A percentile compares a stretch with the other conserved stretches of the same genome.
phyloP scores from a whole-genome alignment of 2,113 vertebrate genomes.

The Eclectus roratus region DNA sequence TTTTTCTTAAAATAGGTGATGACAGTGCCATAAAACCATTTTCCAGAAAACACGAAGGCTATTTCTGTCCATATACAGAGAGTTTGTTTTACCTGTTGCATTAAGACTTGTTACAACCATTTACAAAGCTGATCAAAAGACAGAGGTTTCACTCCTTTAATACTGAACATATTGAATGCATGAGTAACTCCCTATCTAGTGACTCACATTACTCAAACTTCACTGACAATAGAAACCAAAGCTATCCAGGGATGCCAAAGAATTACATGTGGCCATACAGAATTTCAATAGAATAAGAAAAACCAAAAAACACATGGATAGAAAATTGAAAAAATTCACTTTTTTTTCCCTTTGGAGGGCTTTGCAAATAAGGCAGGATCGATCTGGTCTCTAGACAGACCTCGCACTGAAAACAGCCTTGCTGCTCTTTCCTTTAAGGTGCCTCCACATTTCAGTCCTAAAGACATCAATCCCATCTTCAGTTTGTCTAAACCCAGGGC shows the following conservation, averaged over 20 bases:
- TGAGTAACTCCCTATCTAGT: not conserved
- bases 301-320: not conserved
- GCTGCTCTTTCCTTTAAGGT: constrained; percentile 86
- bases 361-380: constrained; percentile 83
- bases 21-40: not conserved
- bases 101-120: not conserved
- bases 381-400: constrained; percentile 77
- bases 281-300: not conserved
- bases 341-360: constrained; percentile 78
- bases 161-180: not conserved
- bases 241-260: not conserved
- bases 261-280: not conserved
- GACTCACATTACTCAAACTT: not conserved
- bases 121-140: not conserved
- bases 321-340: constrained; percentile 23
- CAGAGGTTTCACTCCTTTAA: not conserved
- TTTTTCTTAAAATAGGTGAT: not conserved
- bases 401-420: constrained; percentile 84
- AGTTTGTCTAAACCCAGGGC: constrained; percentile 84
- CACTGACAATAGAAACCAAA: not conserved
- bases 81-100: not conserved
- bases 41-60: not conserved
- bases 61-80: not conserved
- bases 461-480: constrained; percentile 79
- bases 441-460: constrained; percentile 92